These are phyloP conservation scores for Danio choprae DNA, from an alignment of 2,797 vertebrate genomes.

Conservation along the genomic window DNA sequence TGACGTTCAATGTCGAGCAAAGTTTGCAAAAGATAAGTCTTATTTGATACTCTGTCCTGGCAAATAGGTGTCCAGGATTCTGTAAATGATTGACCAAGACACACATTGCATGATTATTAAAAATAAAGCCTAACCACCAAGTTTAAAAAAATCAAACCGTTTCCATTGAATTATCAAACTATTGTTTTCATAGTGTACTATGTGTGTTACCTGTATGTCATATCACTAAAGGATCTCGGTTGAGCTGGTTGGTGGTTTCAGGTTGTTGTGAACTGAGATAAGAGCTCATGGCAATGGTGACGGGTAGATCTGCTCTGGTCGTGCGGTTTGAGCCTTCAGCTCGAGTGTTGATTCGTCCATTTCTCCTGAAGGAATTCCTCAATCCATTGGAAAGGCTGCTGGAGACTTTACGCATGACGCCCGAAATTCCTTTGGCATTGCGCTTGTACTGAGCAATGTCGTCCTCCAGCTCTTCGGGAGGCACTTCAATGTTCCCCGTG, in stretches of 20 bases:
- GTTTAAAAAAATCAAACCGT: no score
- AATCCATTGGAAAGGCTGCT: slow-evolving; percentile 72
- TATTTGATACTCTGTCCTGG: slow-evolving; percentile 31
- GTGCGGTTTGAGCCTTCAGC: background rate
- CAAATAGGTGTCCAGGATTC: background rate
- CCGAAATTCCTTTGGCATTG: slow-evolving; percentile 62
- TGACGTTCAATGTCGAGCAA: slow-evolving; percentile 39
- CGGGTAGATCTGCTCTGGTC: slow-evolving; percentile 30
- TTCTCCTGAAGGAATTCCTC: slow-evolving; percentile 69
- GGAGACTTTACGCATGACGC: slow-evolving; percentile 72
- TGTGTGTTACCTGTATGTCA: slow-evolving; percentile 60
- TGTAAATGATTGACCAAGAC: slow-evolving; percentile 53
- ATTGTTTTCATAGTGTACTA: background rate
- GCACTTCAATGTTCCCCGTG: slow-evolving; percentile 91
- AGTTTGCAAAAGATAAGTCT: slow-evolving; percentile 55
- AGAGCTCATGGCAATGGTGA: slow-evolving; percentile 62
- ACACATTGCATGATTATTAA: background rate
- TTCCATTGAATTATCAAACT: background rate
- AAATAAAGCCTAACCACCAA: slow-evolving; percentile 16
- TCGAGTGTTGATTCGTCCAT: background rate
- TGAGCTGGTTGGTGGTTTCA: slow-evolving; percentile 50
- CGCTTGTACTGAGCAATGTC: slow-evolving; percentile 76
- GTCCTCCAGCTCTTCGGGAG: slow-evolving; percentile 80
- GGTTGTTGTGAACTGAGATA: slow-evolving; percentile 43
- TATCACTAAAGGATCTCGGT: slow-evolving; percentile 68